Base-by-base conservation (phyloP, 2,888 invertebrate genomes). In the Agrochola circellaris region DNA sequence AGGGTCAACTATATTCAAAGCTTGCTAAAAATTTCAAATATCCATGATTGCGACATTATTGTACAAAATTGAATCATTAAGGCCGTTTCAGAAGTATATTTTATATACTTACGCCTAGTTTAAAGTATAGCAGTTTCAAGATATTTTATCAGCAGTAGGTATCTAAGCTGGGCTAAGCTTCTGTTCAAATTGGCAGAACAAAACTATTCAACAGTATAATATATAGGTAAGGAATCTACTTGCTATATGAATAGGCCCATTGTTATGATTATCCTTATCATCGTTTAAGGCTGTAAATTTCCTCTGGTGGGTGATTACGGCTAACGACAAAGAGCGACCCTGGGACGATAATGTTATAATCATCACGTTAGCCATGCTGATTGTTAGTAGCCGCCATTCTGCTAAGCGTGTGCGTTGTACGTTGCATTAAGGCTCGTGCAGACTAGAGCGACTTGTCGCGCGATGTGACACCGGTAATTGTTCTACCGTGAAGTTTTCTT, bases 251-350 rank as follows among this genome's bases (percentile, higher is more conserved):
- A 82, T 61, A 66, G 26, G 8, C 0, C 60, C 42, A 83, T 81
- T 83, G 83, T 81, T 67, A 70, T 70, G 78, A 66, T 77, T 77
- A 81, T 62, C 20, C 60, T 83, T 83, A 83, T 83, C 65, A 77
- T 51, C 42, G 30, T 48, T 79, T 83, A 64, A 79, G 79, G 84
- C 79, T 83, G 81, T 83, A 72, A 72, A 79, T 83, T 81, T 83
- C 80, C 60, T 83, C 48, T 77, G 71, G n/a, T 76, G 23, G 60
- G n/a, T 61, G 66, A 66, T 68, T 68, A 64, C 26, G 58, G 23
- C 1, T 15, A 62, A 66, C 67, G 70, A 71, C 81, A 45, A 58
- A 67, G 61, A 30, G 54, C 48, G 79, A 48, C 80, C 83, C 71
- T 83, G 67, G 79, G n/a, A 48, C 61, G 65, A 66, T 75, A 72